Evolutionary conservation across 2,797 vertebrate species (phyloP).

Genomic region (Gallinago stenura): DNA sequence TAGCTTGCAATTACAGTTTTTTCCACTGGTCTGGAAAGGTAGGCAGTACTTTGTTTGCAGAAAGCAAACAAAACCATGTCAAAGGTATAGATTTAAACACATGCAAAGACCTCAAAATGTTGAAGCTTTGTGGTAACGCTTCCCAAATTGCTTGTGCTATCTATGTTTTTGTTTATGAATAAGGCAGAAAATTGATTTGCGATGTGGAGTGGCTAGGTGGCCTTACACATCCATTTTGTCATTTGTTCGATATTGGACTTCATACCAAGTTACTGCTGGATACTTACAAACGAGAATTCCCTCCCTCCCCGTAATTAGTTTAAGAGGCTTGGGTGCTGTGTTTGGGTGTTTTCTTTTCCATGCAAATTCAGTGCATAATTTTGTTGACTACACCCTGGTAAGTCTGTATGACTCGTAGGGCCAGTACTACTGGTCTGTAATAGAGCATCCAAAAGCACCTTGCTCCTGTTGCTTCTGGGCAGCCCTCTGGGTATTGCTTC

Average conservation of each 20-base stretch:
- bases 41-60: neutral
- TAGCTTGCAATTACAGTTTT: neutral
- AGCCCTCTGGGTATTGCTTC: neutral
- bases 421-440: neutral
- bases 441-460: neutral
- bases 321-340: neutral
- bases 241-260: neutral
- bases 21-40: neutral
- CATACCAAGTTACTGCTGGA: neutral
- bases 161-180: neutral
- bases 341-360: neutral
- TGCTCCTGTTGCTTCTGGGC: neutral
- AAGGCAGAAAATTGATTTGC: neutral
- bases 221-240: neutral
- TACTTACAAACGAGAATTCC: neutral
- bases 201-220: neutral
- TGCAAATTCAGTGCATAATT: neutral
- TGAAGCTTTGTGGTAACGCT: neutral
- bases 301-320: accelerated
- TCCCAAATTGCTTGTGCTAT: neutral
- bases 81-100: neutral
- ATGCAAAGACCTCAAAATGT: accelerated
- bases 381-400: neutral
- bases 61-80: neutral
- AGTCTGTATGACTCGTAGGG: neutral